Conservation (phyloP, 2,888 invertebrate species). For the Chymomyza amoena region DNA sequence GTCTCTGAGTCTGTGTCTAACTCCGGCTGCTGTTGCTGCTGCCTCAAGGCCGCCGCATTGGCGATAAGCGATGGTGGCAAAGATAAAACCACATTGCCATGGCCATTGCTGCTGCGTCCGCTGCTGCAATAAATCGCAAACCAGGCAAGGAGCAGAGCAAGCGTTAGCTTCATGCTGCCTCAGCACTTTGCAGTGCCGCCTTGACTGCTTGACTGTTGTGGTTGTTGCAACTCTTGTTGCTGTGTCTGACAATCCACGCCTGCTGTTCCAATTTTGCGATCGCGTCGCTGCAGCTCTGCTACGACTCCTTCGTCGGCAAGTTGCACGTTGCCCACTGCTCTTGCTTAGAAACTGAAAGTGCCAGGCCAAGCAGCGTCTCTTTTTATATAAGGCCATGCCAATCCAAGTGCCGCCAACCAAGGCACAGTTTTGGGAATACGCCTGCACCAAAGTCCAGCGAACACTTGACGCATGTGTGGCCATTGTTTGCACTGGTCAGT, state of each 20-base stretch:
- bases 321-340: constrained; percentile 21
- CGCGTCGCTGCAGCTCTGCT: constrained; percentile 9
- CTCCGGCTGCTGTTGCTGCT: constrained; percentile 32
- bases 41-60: constrained; percentile 70
- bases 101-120: constrained; percentile 50
- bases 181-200: constrained; percentile 26
- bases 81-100: constrained; percentile 71
- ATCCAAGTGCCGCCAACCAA: constrained; percentile 7
- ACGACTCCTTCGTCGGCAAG: constrained; percentile 53
- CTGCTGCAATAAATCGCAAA: constrained; percentile 75
- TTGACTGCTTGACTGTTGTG: constrained; percentile 6
- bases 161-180: constrained; percentile 74
- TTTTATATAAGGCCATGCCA: constrained; percentile 67
- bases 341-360: constrained; percentile 74
- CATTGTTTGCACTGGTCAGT: constrained; percentile 70
- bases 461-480: constrained; percentile 18
- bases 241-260: background rate
- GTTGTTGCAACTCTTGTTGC: constrained; percentile 7
- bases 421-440: constrained; percentile 62
- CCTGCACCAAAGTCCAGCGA: constrained; percentile 12
- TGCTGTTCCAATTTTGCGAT: constrained; percentile 53
- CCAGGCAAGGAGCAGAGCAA: constrained; percentile 70
- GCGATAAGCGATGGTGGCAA: constrained; percentile 77
- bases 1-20: background rate
- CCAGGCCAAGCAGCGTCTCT: constrained; percentile 51